Percentiles rank a stretch among this genome's conserved stretches.
These are phyloP conservation scores for Drosophila ironensis DNA, from an alignment of 1,140 invertebrate genomes.

Conservation along the genomic window DNA sequence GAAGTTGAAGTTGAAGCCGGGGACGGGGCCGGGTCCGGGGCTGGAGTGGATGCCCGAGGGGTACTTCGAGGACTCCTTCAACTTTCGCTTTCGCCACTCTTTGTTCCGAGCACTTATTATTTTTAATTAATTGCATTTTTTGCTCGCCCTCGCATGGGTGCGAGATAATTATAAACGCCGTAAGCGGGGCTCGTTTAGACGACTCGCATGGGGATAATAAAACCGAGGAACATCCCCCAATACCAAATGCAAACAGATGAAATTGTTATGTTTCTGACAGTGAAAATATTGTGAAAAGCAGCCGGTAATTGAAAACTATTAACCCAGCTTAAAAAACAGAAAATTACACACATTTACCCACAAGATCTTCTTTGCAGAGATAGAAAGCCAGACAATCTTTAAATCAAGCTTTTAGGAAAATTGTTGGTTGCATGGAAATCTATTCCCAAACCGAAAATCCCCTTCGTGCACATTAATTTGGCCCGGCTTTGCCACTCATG, in stretches of 20 bases:
- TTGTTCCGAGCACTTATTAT: constrained; percentile 44
- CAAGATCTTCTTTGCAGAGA: too few relatives aligned
- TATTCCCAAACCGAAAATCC: background rate
- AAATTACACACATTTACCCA: too few relatives aligned
- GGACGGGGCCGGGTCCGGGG: too few relatives aligned
- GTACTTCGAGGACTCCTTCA: constrained; percentile 24
- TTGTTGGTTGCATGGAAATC: background rate
- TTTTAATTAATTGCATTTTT: constrained; percentile 61
- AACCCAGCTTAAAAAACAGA: too few relatives aligned
- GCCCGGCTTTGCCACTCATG: constrained; percentile 7
- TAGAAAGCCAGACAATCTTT: too few relatives aligned
- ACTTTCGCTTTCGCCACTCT: constrained; percentile 39
- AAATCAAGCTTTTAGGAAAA: too few relatives aligned
- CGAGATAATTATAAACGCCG: constrained; percentile 42
- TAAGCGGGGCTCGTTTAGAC: background rate
- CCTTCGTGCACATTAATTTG: constrained; percentile 7
- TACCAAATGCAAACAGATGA: too few relatives aligned
- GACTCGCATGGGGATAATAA: background rate
- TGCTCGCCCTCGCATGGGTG: constrained; percentile 12
- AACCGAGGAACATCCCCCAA: background rate
- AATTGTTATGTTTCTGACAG: too few relatives aligned
- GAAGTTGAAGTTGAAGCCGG: background rate
- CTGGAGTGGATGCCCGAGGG: too few relatives aligned
- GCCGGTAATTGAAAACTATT: too few relatives aligned
- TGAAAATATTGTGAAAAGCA: too few relatives aligned